phyloP scores from a whole-genome alignment of 2,113 vertebrate genomes.

The Myocastor coypus region DNA sequence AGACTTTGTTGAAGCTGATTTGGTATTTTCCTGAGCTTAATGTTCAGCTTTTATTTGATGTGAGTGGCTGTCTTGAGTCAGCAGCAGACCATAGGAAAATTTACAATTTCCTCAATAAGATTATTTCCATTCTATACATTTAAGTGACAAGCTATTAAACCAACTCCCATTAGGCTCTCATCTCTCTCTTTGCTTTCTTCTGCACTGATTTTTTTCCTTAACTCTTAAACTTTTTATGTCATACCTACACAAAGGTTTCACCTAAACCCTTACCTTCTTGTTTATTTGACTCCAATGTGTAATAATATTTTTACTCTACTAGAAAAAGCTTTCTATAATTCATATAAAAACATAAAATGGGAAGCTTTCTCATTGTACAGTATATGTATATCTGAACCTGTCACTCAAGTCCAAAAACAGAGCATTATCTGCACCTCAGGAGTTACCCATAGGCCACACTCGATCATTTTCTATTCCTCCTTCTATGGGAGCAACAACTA shows the following conservation, averaged over 20 bases:
- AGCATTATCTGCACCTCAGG: neutral
- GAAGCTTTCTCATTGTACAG: neutral
- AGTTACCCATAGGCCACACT: neutral
- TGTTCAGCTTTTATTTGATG: neutral
- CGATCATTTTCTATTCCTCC: neutral
- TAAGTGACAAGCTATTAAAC: constrained; percentile 17
- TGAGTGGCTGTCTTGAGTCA: neutral
- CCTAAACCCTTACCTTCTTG: neutral
- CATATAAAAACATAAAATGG: neutral
- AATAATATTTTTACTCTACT: neutral
- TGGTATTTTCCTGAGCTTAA: neutral
- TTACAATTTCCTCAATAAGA: constrained; percentile 35
- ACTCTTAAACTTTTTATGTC: neutral
- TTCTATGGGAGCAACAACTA: neutral
- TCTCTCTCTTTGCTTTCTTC: constrained; percentile 28
- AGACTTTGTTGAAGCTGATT: constrained; percentile 5
- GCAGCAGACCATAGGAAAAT: neutral
- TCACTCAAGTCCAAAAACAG: neutral
- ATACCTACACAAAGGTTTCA: neutral
- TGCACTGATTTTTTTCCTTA: neutral
- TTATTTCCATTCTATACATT: constrained; percentile 10
- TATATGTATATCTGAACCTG: neutral
- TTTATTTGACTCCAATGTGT: neutral
- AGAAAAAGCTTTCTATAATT: neutral
- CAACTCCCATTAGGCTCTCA: neutral